phyloP scores from a whole-genome alignment of 1,140 invertebrate genomes.

The Dolichoris vasculosae region DNA sequence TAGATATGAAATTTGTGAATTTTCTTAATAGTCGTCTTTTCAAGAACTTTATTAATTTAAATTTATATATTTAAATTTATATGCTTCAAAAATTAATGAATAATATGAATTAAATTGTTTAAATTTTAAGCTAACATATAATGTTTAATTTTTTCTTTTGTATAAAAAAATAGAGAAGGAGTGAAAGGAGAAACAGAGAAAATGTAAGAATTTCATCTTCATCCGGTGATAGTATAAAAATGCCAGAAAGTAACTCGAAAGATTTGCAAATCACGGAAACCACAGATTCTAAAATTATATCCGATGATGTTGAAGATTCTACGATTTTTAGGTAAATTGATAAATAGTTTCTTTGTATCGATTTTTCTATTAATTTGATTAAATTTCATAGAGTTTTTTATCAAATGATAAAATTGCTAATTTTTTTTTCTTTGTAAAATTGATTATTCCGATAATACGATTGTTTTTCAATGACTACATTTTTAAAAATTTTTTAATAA shows the following conservation, averaged over 20 bases:
- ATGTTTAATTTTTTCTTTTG: not conserved
- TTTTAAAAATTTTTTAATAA: too few species aligned
- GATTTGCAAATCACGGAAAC: slow-evolving; percentile 58
- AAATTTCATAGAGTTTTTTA: not conserved
- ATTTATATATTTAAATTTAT: too few species aligned
- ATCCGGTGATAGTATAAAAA: slow-evolving; percentile 32
- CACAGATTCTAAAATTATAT: slow-evolving; percentile 57
- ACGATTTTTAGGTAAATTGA: slow-evolving; percentile 23
- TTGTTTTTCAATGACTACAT: too few species aligned
- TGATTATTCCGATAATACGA: too few species aligned
- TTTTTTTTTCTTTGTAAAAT: too few species aligned
- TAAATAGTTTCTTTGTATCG: not conserved
- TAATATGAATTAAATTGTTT: too few species aligned
- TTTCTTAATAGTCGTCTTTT: too few species aligned
- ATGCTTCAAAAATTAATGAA: too few species aligned
- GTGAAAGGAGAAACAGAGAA: slow-evolving; percentile 38
- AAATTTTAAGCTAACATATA: not conserved
- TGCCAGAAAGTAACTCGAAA: slow-evolving; percentile 44
- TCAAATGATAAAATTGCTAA: too few species aligned
- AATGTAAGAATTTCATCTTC: slow-evolving; percentile 42
- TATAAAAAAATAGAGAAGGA: slow-evolving; percentile 38
- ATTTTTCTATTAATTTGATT: not conserved
- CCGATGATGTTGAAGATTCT: slow-evolving; percentile 49
- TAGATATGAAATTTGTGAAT: too few species aligned
- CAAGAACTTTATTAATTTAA: too few species aligned